These are phyloP conservation scores for Polyodon spathula DNA, from an alignment of 2,113 vertebrate genomes.

Conservation along the genomic window DNA sequence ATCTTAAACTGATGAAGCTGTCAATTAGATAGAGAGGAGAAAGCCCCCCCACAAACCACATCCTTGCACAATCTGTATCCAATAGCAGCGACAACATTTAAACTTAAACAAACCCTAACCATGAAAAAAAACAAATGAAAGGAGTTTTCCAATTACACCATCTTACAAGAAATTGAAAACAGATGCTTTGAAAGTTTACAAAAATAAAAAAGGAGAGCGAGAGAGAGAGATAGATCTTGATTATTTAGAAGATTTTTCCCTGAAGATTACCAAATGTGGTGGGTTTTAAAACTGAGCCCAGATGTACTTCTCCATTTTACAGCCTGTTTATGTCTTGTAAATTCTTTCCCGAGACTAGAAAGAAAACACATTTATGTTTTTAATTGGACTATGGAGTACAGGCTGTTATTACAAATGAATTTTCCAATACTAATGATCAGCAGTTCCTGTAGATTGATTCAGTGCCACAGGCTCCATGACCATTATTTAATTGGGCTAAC, in stretches of 20 bases:
- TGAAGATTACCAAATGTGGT: conserved; percentile 42
- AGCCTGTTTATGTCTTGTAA: conserved; percentile 46
- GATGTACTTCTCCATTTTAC: conserved; percentile 51
- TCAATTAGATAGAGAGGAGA: not conserved
- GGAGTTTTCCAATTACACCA: not conserved
- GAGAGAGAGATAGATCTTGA: conserved; percentile 29
- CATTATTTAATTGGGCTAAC: conserved; percentile 53
- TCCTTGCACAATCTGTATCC: conserved; percentile 24
- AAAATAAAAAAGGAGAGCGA: too few species aligned
- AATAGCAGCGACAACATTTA: conserved; percentile 25
- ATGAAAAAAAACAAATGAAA: not conserved
- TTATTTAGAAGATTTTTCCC: conserved; percentile 50
- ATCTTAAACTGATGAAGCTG: not conserved
- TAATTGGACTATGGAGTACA: conserved; percentile 47
- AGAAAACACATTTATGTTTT: conserved; percentile 36
- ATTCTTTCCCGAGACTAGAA: conserved; percentile 43
- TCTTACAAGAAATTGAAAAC: conserved; percentile 42
- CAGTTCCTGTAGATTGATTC: conserved; percentile 36
- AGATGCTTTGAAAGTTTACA: conserved; percentile 42
- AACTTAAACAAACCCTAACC: conserved; percentile 33
- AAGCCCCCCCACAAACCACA: conserved; percentile 6
- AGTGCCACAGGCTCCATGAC: conserved; percentile 40
- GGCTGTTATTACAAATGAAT: conserved; percentile 47
- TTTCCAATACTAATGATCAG: conserved; percentile 50
- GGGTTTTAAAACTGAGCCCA: conserved; percentile 44